Evolutionary conservation across 1,140 invertebrate species (phyloP), one percentile per base, ranked within the genome.

Genomic region (Antheraea pernyi): DNA sequence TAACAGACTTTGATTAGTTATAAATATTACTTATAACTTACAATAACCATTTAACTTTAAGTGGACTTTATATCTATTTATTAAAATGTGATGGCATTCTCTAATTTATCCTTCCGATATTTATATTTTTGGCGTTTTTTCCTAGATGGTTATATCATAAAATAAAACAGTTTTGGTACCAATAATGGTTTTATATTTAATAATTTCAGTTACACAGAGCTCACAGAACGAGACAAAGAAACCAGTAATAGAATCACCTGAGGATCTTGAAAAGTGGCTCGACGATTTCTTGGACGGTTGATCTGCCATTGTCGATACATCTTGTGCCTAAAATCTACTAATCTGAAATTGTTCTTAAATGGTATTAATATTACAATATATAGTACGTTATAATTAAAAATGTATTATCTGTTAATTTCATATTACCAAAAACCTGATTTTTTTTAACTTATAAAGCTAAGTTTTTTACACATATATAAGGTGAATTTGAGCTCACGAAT

Each of bases 211-310:
- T 70, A 39, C 61, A 37, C 62, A 64, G 58, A 48, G 62, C 7
- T 58, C 67, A 61, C 62, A 66, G n/a, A 75, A 70, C 68, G 30
- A 68, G 59, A 61, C 73, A 9, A 81, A 81, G 37, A 86, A 80
- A 73, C 81, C 84, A 58, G 79, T 86, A 16, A 88, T 88, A 9
- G 83, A 90, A 85, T 88, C 88, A 71, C 84, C 90, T 10, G 90
- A 89, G 76, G 89, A 93, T 73, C 76, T 93, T 11, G 91, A 93
- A 71, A 90, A 92, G 73, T 93, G 92, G 92, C 79, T 93, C 1
- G 90, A 92, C 64, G 92, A 93, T 68, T 92, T 89, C 72, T 83
- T 93, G 72, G 89, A 92, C 63, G 77, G 70, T 63, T 80, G 71
- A 79, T 19, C 4, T 48, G 5, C 6, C 46, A 53, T n/a, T 10